Conservation (phyloP, 2,113 vertebrate species). For the Porphyrio hochstetteri region DNA sequence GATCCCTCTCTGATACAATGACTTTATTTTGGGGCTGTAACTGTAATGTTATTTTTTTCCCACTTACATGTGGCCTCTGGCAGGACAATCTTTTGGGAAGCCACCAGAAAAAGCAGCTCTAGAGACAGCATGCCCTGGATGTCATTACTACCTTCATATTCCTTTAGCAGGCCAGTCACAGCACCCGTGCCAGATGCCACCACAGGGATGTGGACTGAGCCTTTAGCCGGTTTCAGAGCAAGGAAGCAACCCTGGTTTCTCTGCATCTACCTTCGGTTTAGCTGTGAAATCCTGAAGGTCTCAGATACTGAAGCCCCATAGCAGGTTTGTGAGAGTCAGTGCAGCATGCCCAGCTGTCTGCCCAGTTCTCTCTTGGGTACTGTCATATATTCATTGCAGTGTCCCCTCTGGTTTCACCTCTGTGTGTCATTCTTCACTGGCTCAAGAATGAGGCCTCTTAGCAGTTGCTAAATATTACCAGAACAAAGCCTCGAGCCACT, state of each 20-base stretch:
- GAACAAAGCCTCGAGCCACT: neutral
- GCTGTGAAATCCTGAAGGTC: neutral
- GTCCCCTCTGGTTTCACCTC: neutral
- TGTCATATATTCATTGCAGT: neutral
- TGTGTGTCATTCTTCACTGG: neutral
- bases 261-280: neutral
- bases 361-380: neutral
- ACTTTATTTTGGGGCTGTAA: neutral
- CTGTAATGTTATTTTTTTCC: neutral
- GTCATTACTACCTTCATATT: neutral
- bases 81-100: neutral
- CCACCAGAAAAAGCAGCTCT: neutral
- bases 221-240: neutral
- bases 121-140: neutral
- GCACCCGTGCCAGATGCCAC: neutral
- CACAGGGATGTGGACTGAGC: neutral
- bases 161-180: neutral
- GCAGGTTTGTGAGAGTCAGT: neutral
- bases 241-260: neutral
- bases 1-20: neutral
- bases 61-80: neutral
- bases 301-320: neutral
- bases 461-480: neutral
- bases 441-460: neutral
- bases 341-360: neutral